Base-by-base conservation (phyloP, 1,140 invertebrate genomes). In the Drosophila mojavensis region DNA sequence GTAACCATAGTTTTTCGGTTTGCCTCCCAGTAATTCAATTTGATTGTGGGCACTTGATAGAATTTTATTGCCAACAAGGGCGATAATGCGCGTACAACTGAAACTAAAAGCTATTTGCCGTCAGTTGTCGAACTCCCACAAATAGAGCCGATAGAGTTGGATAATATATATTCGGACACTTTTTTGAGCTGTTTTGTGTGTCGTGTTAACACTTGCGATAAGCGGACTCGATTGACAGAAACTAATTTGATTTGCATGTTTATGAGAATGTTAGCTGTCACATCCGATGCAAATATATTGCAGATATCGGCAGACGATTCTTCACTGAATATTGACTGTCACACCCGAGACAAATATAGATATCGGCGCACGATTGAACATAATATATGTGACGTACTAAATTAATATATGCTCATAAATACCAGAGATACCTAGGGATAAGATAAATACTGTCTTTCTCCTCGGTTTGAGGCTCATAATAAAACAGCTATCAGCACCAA, bases 21-120 rank as follows among this genome's bases (percentile, higher is more conserved):
- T 48, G 55, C 6, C 43, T 13, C 41, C 43, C 75, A 60, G 79
- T 79, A 78, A 45, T 45, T 50, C 9, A 56, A 55, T 64, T 50
- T 55, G 71, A 73, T 86, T 76, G 56, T 71, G 63, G 10, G 33
- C 75, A 67, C 61, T 79, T 53, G 15, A 68, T 3, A 53, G 56
- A 15, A 48, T 20, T 82, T 79, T 85, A 86, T 81, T 15, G 41
- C 47, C 45, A 30, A 54, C 55, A 73, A 20, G 36, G 24, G 36
- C 67, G 70, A 79, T 76, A 79, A 67, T 64, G 53, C 50, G 13
- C 2, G 15, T 15, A 50, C 58, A 33, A 20, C 26, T 17, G 45
- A 28, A 17, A 47, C 58, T n/a, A 30, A 60, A 60, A 60, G 24
- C 1, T 10, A 58, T 45, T 58, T 5, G 41, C 24, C 20, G 55